Percentiles rank a stretch among this genome's conserved stretches.
Conservation (phyloP, 2,888 invertebrate genomes). For the Bellardia pandia region DNA sequence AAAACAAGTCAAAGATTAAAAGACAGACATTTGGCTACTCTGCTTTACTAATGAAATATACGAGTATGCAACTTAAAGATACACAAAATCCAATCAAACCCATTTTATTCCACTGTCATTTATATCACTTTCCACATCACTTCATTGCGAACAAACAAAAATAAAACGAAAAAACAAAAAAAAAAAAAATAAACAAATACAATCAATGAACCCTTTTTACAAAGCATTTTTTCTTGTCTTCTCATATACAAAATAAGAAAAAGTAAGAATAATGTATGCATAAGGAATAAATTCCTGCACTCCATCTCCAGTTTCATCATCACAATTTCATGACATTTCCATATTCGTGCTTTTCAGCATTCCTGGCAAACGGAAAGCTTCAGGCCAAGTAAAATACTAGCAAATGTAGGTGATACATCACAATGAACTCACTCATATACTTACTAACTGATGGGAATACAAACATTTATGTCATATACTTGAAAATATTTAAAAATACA, state of each 20-base stretch:
- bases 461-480: conserved; percentile 5
- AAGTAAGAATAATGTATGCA: conserved; percentile 10
- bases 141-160: neutral
- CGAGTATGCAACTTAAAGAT: too few species aligned
- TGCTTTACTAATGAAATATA: neutral
- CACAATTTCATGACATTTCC: conserved; percentile 64
- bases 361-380: conserved; percentile 56
- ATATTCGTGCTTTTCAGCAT: conserved; percentile 55
- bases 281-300: conserved; percentile 35
- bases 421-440: neutral
- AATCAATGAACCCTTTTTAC: conserved; percentile 41
- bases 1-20: too few species aligned
- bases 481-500: too few species aligned
- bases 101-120: conserved; percentile 20
- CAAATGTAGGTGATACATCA: conserved; percentile 58
- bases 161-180: neutral
- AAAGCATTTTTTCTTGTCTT: conserved; percentile 31
- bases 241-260: neutral
- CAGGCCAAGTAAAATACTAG: conserved; percentile 44
- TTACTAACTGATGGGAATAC: neutral
- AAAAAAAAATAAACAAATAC: conserved; percentile 31
- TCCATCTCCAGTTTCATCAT: neutral
- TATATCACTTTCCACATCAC: conserved; percentile 5
- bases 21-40: neutral
- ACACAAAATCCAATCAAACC: neutral